Conservation (phyloP, 2,113 vertebrate genomes). For the Burhinus oedicnemus region DNA sequence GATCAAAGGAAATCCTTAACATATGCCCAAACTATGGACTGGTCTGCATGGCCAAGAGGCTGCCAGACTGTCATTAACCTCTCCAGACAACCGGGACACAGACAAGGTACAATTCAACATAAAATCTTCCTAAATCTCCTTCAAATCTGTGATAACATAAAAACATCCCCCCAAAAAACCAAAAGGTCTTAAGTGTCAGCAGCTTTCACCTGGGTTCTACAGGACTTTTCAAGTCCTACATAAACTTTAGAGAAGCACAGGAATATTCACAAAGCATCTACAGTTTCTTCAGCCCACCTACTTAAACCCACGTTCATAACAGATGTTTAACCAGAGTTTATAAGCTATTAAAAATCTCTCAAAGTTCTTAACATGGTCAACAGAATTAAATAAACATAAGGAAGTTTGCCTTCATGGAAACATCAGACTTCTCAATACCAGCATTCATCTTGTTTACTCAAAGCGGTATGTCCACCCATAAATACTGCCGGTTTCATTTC, state of each 20-base stretch:
- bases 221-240: neutral
- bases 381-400: neutral
- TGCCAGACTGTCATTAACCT: neutral
- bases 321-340: neutral
- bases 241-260: neutral
- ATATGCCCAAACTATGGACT: neutral
- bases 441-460: neutral
- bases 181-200: neutral
- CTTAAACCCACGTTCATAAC: neutral
- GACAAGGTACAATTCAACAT: neutral
- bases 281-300: neutral
- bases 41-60: neutral
- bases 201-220: neutral
- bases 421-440: neutral
- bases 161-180: fast-evolving
- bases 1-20: neutral
- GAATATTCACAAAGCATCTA: neutral
- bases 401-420: neutral
- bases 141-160: neutral
- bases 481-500: neutral
- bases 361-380: neutral
- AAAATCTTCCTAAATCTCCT: neutral
- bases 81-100: neutral
- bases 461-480: neutral
- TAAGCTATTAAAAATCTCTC: constrained; percentile 4